A percentile compares a stretch with the other conserved stretches of the same genome.
Conservation (phyloP, 2,888 invertebrate species). For the Alloplasta piceator region DNA sequence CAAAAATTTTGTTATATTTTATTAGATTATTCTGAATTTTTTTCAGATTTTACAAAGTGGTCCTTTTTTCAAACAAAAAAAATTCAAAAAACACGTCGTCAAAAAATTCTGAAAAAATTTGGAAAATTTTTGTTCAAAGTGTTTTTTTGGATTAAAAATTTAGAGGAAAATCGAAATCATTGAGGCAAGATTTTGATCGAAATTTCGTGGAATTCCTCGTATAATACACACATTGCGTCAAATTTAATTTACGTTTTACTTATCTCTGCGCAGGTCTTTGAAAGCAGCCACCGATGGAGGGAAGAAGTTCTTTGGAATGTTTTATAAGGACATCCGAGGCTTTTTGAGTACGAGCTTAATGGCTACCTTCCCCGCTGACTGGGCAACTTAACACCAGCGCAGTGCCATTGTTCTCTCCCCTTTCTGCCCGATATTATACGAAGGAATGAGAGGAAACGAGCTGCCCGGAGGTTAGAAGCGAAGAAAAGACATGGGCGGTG, state of each 20-base stretch:
- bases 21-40: too few relatives aligned
- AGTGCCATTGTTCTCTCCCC: slow-evolving; percentile 5
- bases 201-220: too few relatives aligned
- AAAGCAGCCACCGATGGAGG: background rate
- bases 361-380: slow-evolving; percentile 57
- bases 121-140: too few relatives aligned
- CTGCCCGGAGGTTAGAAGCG: slow-evolving; percentile 9
- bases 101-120: too few relatives aligned
- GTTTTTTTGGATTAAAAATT: too few relatives aligned
- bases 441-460: slow-evolving; percentile 22
- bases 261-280: background rate
- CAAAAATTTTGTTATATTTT: too few relatives aligned
- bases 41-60: too few relatives aligned
- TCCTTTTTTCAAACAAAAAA: too few relatives aligned
- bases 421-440: slow-evolving; percentile 1
- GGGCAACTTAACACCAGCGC: slow-evolving; percentile 48
- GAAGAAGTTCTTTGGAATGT: slow-evolving; percentile 21
- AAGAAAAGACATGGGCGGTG: slow-evolving; percentile 55
- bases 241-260: background rate
- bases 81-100: too few relatives aligned
- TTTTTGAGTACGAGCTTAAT: slow-evolving; percentile 60
- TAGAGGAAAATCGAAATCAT: too few relatives aligned
- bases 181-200: too few relatives aligned
- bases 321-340: slow-evolving; percentile 50
- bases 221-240: slow-evolving; percentile 25